Evolutionary conservation across 2,797 vertebrate species (phyloP), one percentile per base, ranked within the genome.

Genomic region (Halcyon leucocephala): DNA sequence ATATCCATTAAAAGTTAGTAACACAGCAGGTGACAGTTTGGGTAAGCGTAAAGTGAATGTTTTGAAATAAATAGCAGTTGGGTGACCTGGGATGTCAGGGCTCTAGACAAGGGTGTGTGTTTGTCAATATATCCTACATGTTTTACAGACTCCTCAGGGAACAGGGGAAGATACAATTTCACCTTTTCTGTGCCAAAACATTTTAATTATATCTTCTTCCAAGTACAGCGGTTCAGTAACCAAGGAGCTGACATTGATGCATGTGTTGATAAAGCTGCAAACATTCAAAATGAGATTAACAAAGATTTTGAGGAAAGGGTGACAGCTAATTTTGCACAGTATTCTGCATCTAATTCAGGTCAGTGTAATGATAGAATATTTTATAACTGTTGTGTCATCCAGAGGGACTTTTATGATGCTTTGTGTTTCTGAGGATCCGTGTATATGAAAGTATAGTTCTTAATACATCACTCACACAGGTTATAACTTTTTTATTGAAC

Each of bases 281-380:
- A 99, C 99, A 99, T 99, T 99, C 99, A 99, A 99, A 99, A 99
- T 99, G 98, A 99, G 99, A 99, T 99, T 99, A 99, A 99, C 99
- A 99, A 99, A 99, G 99, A 99, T 99, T 99, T 99, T 99, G 99
- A 99, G 99, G 98, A 99, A 99, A 99, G 98, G 98, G 98, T 99
- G 99, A 99, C 99, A 99, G 99, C 99, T 99, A 99, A 99, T 99
- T 99, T 99, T 99, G 98, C 98, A 98, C 99, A 99, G 98, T 99
- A 98, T 99, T 99, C 98, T 99, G 98, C 98, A 98, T 99, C 98
- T 99, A 98, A 98, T 99, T 99, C 98, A 98, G 98, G 99, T 98
- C 99, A 98, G 98, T 98, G 98, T 99, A 99, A 99, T 99, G 99
- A 99, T 99, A 99, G 98, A 99, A 99, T 98, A 98, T 99, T 98